Evolutionary conservation across 2,888 invertebrate species (phyloP), one percentile per base, ranked within the genome.

Genomic region (Parnassius glacialis): DNA sequence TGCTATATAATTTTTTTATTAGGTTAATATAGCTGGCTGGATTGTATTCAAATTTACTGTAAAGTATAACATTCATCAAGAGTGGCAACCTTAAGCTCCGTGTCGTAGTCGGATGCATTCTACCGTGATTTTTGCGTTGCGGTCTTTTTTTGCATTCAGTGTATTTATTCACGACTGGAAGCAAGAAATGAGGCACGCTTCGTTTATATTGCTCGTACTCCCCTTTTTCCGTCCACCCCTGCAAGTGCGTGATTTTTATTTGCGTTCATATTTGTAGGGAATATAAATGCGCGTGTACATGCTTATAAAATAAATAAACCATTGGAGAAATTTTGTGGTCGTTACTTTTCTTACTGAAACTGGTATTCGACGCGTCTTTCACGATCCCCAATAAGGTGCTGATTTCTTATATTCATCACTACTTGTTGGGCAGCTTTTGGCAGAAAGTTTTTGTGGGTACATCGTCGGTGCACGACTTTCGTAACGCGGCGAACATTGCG

Each of bases 361-460:
- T 59, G 74, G 72, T 74, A 74, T 68, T 57, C 47, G 48, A 64
- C 52, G 57, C 58, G 67, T 69, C 73, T 69, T 72, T 77, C 75
- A 76, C 68, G 73, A 70, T 75, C 75, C 87, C 84, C 69, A 78
- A 86, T 69, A 89, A 80, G 87, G 85, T 72, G 71, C 64, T 70
- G 84, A 81, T 86, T 87, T 85, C 83, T 83, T 87, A 81, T 79
- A 80, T 87, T 84, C 81, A 83, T 75, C 80, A 80, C 78, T 78
- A 87, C 90, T 85, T 79, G 90, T 88, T 76, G 68, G 73, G 74
- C 78, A 69, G 81, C 83, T 87, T 87, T 88, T 80, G 83, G 83
- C 83, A 80, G 83, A 83, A 83, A 83, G 80, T 85, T 89, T 84
- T 88, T 87, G 75, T 34, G 34, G 5, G 34, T 79, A 66, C 70